Base-by-base conservation (phyloP, 1,140 invertebrate species). In the Berghia stephanieae region DNA sequence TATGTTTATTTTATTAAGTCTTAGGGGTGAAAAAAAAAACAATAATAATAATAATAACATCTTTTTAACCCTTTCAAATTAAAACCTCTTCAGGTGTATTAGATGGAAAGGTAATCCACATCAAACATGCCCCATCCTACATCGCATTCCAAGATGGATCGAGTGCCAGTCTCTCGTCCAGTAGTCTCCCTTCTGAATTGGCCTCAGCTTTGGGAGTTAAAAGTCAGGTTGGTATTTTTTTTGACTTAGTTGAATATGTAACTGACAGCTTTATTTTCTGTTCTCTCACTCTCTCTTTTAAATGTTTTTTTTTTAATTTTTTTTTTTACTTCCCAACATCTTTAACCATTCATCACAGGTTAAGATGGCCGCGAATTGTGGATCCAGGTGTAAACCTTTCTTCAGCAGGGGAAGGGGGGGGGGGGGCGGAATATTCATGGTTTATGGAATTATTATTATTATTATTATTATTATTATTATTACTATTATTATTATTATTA, bases 101-200 rank as follows among this genome's bases (percentile, higher is more conserved):
- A n/a, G 21, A 57, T n/a, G 78, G 75, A 42, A 83, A 86, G 76
- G 71, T 85, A 52, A 49, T 87, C 24, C 77, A 84, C 21, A 80
- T 87, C 4, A 86, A 83, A 52, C 86, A 88, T 85, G 85, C 85
- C 10, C 87, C 87, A 27, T 70, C 72, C 6, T 86, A 86, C 82
- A 81, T 88, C 0, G 72, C 74, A 63, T 84, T 88, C 57, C 82
- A 86, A 57, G 66, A 85, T 43, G 83, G 87, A 71, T 40, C 76
- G 10, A 31, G 43, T 36, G 46, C 60, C 42, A 55, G 82, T 46
- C 70, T 78, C 10, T 52, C 88, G 16, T 76, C 79, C 21, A 81
- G 83, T 38, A 83, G 87, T 71, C 81, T 88, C 34, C 81, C 85
- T 13, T 78, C 84, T 76, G 81, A 87, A 16, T 82, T 88, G 18